Evolutionary conservation across 2,888 invertebrate genomes (phyloP), one percentile per base, ranked within the genome.

Genomic region (Hoplodrina blanda): DNA sequence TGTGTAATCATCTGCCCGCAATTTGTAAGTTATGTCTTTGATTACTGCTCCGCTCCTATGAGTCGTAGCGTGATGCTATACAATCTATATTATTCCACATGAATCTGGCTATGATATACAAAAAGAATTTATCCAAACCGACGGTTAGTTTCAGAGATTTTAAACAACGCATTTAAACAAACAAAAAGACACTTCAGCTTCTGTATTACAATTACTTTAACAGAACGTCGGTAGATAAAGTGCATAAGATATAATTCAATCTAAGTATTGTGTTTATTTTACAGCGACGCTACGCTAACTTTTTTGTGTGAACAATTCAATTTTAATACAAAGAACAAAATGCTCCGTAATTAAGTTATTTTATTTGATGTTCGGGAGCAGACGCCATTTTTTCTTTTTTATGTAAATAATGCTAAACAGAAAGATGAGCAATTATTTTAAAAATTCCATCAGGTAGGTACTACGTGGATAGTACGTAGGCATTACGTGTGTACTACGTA

Each of bases 171-270:
- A 25, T 25, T 25, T 25, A 25, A 25, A 25, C 25, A 25, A 25
- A 25, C 25, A 25, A 25, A 25, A 25, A 25, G 25, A 25, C 25
- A 25, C 25, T 33, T 7, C 4, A 33, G 7, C 5, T 33, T 5
- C 3, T 25, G 50, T 54, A 19, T 75, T 56, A 37, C 54, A 67
- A 73, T 44, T 54, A 59, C 33, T 59, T 44, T 37, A 25, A 17
- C 41, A 74, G 75, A 73, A 74, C 20, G 53, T n/a, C n/a, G n/a
- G n/a, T 54, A 54, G 37, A 41, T 65, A 59, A 11, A 37, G n/a
- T 75, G 53, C 49, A 54, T 19, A 44, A 46, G 33, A 44, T 75
- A 52, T 53, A 75, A 67, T 57, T 57, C 75, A 57, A 57, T 52
- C 17, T 52, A 52, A 19, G 33, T 37, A 46, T 57, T 19, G 41